phyloP scores from a whole-genome alignment of 2,797 vertebrate species.

The Takifugu rubripes region DNA sequence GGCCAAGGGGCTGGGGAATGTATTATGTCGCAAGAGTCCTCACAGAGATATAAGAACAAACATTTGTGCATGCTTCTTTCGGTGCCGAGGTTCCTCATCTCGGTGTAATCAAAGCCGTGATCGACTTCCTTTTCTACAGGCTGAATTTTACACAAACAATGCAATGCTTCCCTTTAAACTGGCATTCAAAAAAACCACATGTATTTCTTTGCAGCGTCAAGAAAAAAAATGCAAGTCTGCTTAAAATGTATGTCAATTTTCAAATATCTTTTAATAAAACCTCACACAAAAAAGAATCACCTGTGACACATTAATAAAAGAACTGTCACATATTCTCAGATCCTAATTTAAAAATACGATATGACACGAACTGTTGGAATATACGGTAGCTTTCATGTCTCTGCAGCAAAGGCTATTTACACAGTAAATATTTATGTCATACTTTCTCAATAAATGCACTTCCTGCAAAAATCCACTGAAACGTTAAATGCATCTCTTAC shows the following conservation, averaged over 20 bases:
- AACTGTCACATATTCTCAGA: slow-evolving; percentile 34
- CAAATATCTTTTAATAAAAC: slow-evolving; percentile 50
- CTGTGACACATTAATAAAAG: slow-evolving; percentile 17
- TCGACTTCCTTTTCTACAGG: slow-evolving; percentile 1
- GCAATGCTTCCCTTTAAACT: slow-evolving; percentile 4
- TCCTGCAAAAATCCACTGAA: slow-evolving; percentile 1
- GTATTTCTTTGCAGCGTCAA: background rate
- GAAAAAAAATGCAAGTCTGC: background rate
- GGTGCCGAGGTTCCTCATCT: no score
- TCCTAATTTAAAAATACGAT: background rate
- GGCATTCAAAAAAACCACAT: slow-evolving; percentile 7
- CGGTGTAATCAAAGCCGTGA: no score
- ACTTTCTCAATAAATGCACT: slow-evolving; percentile 24
- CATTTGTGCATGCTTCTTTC: background rate
- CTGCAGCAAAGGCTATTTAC: slow-evolving; percentile 48
- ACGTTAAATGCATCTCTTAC: no score
- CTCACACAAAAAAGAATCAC: slow-evolving; percentile 20
- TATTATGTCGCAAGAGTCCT: no score
- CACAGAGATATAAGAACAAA: no score
- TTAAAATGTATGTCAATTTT: slow-evolving; percentile 13
- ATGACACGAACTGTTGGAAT: slow-evolving; percentile 3
- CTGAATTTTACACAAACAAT: slow-evolving; percentile 4
- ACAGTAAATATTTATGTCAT: slow-evolving; percentile 47
- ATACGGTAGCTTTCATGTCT: slow-evolving; percentile 16
- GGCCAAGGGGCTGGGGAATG: no score